These are phyloP conservation scores for Chironomus tepperi DNA, from an alignment of 1,140 invertebrate genomes.

Conservation along the genomic window DNA sequence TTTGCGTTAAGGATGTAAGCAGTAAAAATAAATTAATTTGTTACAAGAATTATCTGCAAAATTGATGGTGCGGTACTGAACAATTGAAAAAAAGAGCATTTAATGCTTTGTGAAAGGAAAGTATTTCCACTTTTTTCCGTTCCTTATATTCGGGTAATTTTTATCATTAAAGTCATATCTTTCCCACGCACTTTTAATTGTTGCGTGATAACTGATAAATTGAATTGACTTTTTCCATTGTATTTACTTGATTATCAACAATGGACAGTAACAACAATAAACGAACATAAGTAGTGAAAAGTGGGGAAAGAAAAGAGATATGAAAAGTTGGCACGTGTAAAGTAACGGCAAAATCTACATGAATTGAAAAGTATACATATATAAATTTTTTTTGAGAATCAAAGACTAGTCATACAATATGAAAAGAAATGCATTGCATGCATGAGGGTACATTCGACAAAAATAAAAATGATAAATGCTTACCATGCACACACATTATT, in stretches of 20 bases:
- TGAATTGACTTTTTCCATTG: neutral
- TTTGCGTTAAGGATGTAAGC: no score
- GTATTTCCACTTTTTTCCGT: no score
- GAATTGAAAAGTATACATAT: no score
- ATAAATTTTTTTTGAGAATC: no score
- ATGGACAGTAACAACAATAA: neutral
- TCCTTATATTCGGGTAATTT: no score
- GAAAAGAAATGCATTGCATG: neutral
- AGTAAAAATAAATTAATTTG: no score
- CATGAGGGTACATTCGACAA: neutral
- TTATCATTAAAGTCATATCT: neutral
- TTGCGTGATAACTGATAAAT: slow-evolving; percentile 8
- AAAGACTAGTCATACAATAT: neutral
- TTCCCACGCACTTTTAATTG: slow-evolving; percentile 7
- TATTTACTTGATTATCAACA: neutral
- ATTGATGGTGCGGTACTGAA: no score
- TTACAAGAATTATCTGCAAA: no score
- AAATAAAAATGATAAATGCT: neutral
- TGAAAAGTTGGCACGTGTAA: neutral
- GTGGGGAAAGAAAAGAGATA: neutral
- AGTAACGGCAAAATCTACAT: neutral
- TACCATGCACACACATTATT: neutral
- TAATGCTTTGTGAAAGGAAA: no score
- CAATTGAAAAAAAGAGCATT: no score
- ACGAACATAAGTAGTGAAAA: neutral